phyloP scores from a whole-genome alignment of 2,888 invertebrate species.

The Colostygia pectinataria region DNA sequence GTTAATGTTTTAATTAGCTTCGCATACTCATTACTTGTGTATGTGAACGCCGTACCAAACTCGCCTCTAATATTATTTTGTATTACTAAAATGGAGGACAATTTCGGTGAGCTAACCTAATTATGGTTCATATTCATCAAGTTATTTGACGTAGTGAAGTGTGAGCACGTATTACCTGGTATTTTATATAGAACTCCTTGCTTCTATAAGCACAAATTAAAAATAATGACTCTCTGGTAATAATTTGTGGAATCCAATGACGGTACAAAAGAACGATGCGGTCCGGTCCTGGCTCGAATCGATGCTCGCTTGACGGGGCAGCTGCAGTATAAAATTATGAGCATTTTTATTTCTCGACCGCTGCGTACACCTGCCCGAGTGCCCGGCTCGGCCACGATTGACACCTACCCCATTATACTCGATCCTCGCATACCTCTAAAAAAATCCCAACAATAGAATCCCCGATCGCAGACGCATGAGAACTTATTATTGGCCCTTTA shows the following conservation, averaged over 20 bases:
- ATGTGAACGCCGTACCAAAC: slow-evolving; percentile 15
- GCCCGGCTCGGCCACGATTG: slow-evolving; percentile 72
- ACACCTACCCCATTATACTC: slow-evolving; percentile 79
- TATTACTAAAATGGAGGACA: slow-evolving; percentile 26
- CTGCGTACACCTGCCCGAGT: slow-evolving; percentile 73
- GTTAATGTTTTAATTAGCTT: slow-evolving; percentile 26
- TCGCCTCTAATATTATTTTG: slow-evolving; percentile 21
- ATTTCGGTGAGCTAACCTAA: slow-evolving; percentile 28
- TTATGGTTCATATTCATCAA: slow-evolving; percentile 30
- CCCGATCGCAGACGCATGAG: slow-evolving; percentile 75
- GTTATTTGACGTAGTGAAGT: slow-evolving; percentile 21
- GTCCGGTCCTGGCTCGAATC: slow-evolving; percentile 59
- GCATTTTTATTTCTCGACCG: slow-evolving; percentile 71
- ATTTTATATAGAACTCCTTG: slow-evolving; percentile 49
- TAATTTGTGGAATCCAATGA: slow-evolving; percentile 65
- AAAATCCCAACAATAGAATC: slow-evolving; percentile 72
- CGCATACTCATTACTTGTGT: slow-evolving; percentile 21
- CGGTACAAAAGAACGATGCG: slow-evolving; percentile 66
- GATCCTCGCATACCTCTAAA: slow-evolving; percentile 59
- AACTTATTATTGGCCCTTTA: slow-evolving; percentile 80
- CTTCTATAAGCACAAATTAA: slow-evolving; percentile 51
- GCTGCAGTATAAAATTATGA: slow-evolving; percentile 81
- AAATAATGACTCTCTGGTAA: slow-evolving; percentile 66
- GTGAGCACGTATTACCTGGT: slow-evolving; percentile 43
- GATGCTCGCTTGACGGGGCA: slow-evolving; percentile 75